Base-by-base conservation (phyloP, 2,113 vertebrate genomes). In the Osmerus eperlanus region DNA sequence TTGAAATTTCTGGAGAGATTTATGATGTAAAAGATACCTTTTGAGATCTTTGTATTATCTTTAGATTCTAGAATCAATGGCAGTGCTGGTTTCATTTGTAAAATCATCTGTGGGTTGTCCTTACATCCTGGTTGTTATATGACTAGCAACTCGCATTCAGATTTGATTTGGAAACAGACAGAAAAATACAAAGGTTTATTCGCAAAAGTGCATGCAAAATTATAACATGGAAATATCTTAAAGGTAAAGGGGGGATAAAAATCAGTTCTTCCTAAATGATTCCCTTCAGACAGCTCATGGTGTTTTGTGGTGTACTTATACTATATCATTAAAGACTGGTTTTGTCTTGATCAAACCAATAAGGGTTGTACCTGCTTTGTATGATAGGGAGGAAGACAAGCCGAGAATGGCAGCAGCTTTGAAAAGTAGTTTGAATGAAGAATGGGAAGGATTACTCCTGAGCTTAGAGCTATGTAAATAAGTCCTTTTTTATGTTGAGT, bases 381-480 rank as follows among this genome's bases (percentile, higher is more conserved):
- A 86, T 79, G 83, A 88, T 77, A 73, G 84, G 81, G 68, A 61
- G 59, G 52, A 32, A 62, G 80, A 84, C 73, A 68, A 81, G 83
- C 85, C 54, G 65, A 47, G 59, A 71, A 81, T 75, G 87, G 85
- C 83, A 81, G 85, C 80, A 72, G 81, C 67, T 77, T 79, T 70
- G 76, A 82, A 80, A 79, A 80, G 55, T 72, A 69, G 78, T 92
- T 89, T 92, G 90, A 88, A 92, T 89, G 93, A 92, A 92, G 83
- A 32, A 88, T 6, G 90, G 88, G 88, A 91, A 89, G 86, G 90
- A 91, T 93, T 93, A 92, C 93, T 96, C 93, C 94, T 93, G 93
- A 95, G 94, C 94, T 94, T 83, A 78, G 92, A 94, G 95, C 96
- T 95, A 89, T 97, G 96, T 98, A 97, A 96, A 98, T 96, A 98